Evolutionary conservation across 1,140 invertebrate genomes (phyloP).

Genomic region (Drosophila sp.): DNA sequence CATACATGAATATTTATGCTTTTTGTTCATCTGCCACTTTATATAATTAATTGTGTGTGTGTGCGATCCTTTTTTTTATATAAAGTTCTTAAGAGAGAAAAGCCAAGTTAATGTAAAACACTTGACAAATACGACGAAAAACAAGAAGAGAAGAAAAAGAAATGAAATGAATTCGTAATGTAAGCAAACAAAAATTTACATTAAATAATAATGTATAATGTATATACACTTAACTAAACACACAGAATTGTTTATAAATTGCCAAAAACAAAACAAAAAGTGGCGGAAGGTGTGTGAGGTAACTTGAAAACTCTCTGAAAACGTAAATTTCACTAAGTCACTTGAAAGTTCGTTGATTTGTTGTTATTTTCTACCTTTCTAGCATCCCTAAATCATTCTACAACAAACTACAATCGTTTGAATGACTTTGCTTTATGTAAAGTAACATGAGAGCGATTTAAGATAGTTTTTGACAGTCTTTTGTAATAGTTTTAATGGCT

Average conservation of each 20-base stretch:
- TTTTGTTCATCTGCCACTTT: neutral
- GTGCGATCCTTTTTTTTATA: neutral
- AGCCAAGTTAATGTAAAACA: neutral
- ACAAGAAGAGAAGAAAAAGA: conserved; percentile 22
- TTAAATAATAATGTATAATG: conserved; percentile 50
- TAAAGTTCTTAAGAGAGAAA: neutral
- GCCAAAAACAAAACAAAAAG: no score
- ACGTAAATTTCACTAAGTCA: no score
- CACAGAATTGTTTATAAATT: neutral
- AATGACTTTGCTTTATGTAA: no score
- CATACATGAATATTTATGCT: neutral
- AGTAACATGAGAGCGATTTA: no score
- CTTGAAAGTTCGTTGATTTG: no score
- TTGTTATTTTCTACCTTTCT: no score
- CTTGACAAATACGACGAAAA: conserved; percentile 22
- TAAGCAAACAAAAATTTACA: conserved; percentile 34
- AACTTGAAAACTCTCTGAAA: no score
- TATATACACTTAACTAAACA: conserved; percentile 53
- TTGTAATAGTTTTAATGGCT: no score
- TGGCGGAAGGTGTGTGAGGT: no score
- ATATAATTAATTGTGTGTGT: neutral
- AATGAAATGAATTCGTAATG: conserved; percentile 20
- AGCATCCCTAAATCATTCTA: no score
- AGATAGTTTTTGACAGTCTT: no score
- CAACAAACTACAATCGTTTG: no score